Base-by-base conservation (phyloP, 2,888 invertebrate genomes). In the Tiliacea aurago region DNA sequence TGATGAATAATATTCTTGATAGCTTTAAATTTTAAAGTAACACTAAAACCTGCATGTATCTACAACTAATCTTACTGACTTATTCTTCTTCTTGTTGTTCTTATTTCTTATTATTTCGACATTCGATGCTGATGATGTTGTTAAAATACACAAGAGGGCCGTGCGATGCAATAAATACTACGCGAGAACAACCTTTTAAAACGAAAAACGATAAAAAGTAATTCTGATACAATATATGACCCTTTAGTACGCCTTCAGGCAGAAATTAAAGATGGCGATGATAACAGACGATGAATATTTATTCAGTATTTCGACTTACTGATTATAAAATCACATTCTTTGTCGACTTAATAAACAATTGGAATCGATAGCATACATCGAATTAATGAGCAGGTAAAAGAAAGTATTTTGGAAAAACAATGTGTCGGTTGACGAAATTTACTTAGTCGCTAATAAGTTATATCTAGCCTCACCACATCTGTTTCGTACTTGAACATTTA, bases 361-460 rank as follows among this genome's bases (percentile, higher is more conserved):
- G 70, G 73, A 65, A 77, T 76, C 73, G 70, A 74, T 77, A 81
- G 79, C 62, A 53, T 67, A 43, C 68, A 72, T 67, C 47, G 79
- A 84, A 74, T 88, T 87, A 85, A 88, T 87, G 83, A 87, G 68
- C 61, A 33, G 49, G 37, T 53, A 71, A 79, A 86, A 83, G 70
- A 78, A 73, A 66, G 10, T 45, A 51, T n/a, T 43, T 62, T 53
- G 18, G 33, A 51, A 55, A 72, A 33, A 9, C 0, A 6, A n/a
- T 49, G 4, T 23, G 0, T 13, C 0, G 0, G n/a, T 18, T 47
- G 4, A 41, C 33, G 4, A 37, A 62, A 20, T 28, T 47, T 18
- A 56, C 4, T 18, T 2, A 33, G 4, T 56, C 20, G 11, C 20
- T 49, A 43, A n/a, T 51, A 20, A 15, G 7, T 33, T n/a, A 33